These are phyloP conservation scores for Atractosteus spatula DNA, from an alignment of 2,113 vertebrate genomes.

Conservation along the genomic window DNA sequence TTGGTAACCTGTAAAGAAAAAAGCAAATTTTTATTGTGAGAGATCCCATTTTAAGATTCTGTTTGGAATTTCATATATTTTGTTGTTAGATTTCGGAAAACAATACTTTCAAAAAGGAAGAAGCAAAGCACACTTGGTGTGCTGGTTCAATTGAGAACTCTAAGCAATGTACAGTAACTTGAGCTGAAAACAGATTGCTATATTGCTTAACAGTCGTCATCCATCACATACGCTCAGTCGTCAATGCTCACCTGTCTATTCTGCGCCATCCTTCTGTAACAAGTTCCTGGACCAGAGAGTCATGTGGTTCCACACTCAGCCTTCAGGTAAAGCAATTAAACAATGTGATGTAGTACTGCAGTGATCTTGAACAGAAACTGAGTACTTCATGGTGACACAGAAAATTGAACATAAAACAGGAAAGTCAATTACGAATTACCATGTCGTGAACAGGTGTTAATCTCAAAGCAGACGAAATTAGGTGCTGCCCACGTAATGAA, in stretches of 20 bases:
- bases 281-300: constrained; percentile 73
- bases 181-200: too few species aligned
- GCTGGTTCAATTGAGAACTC: too few species aligned
- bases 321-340: constrained; percentile 50
- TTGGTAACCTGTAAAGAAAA: constrained; percentile 66
- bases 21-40: neutral
- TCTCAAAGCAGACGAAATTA: too few species aligned
- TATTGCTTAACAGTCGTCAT: too few species aligned
- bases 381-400: neutral
- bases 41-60: neutral
- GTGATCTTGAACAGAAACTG: neutral
- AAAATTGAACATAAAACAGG: too few species aligned
- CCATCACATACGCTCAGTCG: too few species aligned
- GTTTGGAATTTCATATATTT: too few species aligned
- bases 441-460: too few species aligned
- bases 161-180: too few species aligned
- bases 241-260: constrained; percentile 71
- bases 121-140: neutral
- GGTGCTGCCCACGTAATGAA: too few species aligned
- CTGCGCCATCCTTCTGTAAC: constrained; percentile 82
- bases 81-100: too few species aligned
- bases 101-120: neutral
- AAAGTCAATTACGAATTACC: too few species aligned
- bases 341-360: neutral
- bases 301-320: constrained; percentile 68